Conservation (phyloP, 2,797 vertebrate genomes). For the Varecia variegata region DNA sequence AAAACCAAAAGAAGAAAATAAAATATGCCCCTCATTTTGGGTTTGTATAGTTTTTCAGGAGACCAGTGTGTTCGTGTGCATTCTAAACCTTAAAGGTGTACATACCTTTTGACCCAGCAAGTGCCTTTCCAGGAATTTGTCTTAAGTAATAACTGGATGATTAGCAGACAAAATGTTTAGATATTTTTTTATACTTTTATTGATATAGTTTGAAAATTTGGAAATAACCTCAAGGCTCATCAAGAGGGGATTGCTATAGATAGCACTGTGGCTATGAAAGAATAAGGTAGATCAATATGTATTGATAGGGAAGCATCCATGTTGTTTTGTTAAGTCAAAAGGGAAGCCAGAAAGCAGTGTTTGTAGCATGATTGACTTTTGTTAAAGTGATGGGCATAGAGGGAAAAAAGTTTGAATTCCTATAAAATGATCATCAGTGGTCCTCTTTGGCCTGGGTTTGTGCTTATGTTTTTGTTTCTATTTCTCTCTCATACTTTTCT, state of each 20-base stretch:
- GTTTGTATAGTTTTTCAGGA: neutral
- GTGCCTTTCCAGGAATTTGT: neutral
- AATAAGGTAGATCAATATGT: neutral
- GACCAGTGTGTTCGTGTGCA: neutral
- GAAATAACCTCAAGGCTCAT: neutral
- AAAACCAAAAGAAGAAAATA: neutral
- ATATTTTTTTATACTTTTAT: neutral
- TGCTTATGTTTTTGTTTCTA: neutral
- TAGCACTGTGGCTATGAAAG: neutral
- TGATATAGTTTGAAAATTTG: conserved; percentile 22
- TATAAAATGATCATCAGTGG: neutral
- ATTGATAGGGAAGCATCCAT: neutral
- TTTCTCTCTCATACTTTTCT: neutral
- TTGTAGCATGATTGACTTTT: neutral
- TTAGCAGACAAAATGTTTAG: neutral
- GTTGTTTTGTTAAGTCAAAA: neutral
- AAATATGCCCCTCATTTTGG: neutral
- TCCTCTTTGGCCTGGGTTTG: neutral
- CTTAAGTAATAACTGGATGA: neutral
- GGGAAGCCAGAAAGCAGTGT: neutral
- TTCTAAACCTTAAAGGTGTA: neutral
- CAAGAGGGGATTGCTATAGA: neutral
- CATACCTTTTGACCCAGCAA: neutral
- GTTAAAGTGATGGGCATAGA: neutral
- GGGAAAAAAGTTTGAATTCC: neutral